Conservation (phyloP, 2,797 vertebrate species). For the Fistularia tabacaria region DNA sequence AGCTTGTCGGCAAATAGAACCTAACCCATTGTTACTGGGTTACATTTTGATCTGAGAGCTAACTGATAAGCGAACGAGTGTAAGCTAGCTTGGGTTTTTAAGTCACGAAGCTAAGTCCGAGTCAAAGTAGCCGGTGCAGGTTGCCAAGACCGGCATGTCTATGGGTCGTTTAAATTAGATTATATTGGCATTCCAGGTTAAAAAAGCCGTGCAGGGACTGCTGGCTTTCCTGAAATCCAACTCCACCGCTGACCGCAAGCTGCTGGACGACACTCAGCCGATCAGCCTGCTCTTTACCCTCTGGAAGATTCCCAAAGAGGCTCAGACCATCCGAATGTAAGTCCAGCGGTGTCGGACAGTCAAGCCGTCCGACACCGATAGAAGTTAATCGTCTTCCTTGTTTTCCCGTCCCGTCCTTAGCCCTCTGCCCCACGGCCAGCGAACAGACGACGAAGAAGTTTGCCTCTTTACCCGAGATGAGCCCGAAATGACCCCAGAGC, state of each 20-base stretch:
- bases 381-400: background rate
- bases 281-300: slow-evolving; percentile 80
- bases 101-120: slow-evolving; percentile 26
- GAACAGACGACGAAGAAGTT: slow-evolving; percentile 78
- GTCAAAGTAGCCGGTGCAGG: too few species aligned
- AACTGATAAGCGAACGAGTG: background rate
- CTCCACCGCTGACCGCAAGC: slow-evolving; percentile 44
- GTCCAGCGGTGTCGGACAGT: slow-evolving; percentile 27
- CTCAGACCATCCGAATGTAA: slow-evolving; percentile 82
- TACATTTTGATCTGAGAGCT: background rate
- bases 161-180: background rate
- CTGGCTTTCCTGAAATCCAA: slow-evolving; percentile 73
- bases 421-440: slow-evolving; percentile 81
- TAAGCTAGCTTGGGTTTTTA: background rate
- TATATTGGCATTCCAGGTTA: slow-evolving; percentile 68
- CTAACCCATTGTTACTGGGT: background rate
- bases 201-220: slow-evolving; percentile 79
- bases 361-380: too few species aligned
- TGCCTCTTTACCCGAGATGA: slow-evolving; percentile 95
- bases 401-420: slow-evolving; percentile 46
- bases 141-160: too few species aligned
- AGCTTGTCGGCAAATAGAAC: too few species aligned
- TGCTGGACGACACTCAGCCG: slow-evolving; percentile 72
- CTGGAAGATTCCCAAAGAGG: slow-evolving; percentile 80
- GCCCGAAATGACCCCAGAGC: slow-evolving; percentile 83